A percentile compares a stretch with the other conserved stretches of the same genome.
Conservation (phyloP, 2,888 invertebrate species). For the Limnephilus auricula region DNA sequence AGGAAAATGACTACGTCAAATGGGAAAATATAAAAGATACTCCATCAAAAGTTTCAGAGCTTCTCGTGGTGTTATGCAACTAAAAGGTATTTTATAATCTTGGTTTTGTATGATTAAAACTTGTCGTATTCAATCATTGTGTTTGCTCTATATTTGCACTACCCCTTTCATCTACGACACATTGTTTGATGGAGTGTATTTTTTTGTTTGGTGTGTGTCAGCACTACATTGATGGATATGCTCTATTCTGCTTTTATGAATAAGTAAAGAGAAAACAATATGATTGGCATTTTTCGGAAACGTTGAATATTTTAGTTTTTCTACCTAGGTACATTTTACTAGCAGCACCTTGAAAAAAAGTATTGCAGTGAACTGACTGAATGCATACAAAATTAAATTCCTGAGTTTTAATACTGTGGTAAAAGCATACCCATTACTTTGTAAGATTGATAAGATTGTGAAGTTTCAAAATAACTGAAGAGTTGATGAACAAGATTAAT, state of each 20-base stretch:
- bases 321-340: background rate
- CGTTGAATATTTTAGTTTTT: background rate
- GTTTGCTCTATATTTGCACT: background rate
- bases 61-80: background rate
- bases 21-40: background rate
- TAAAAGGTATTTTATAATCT: background rate
- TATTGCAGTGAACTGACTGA: background rate
- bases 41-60: background rate
- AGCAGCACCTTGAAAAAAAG: background rate
- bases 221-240: background rate
- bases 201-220: background rate
- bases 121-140: background rate
- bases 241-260: background rate
- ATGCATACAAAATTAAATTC: background rate
- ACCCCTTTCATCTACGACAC: background rate
- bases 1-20: background rate
- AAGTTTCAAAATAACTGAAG: too few relatives aligned
- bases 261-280: background rate
- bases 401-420: background rate
- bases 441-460: too few relatives aligned
- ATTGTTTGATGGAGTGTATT: conserved; percentile 2
- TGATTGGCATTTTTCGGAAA: background rate
- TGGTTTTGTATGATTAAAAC: background rate
- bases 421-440: too few relatives aligned
- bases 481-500: too few relatives aligned